Base-by-base conservation (phyloP, 2,888 invertebrate species). In the Ptychoptera albimana region DNA sequence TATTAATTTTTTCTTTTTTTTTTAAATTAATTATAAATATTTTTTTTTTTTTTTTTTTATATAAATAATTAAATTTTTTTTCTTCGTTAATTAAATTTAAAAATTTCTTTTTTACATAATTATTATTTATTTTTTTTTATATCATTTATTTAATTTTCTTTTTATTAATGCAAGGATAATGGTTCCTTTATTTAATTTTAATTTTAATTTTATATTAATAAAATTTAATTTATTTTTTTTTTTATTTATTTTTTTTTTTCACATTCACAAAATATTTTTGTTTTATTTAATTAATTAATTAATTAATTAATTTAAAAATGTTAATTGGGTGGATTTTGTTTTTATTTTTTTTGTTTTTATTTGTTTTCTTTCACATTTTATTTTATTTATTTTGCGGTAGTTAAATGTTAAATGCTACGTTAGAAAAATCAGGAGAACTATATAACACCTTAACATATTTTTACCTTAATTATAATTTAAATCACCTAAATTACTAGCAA, bases 151-250 rank as follows among this genome's bases (percentile, higher is more conserved):
- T 45, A 44, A 45, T 46, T 48, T 44, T 30, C 29, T 31, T 41
- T 44, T 34, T 44, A 47, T 43, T 48, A 48, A 50, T 50, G 50
- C 50, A 50, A 50, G 48, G 50, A 50, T 50, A 46, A 46, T 45
- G 50, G 50, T 50, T 50, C 50, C 50, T 50, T 45, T 41, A 35
- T 35, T 40, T 15, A 31, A n/a, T 30, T 40, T 23, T 39, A 16
- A 9, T 45, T 44, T 43, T 39, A 37, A 37, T 39, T 29, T 39
- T 35, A 37, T 44, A 31, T 23, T 12, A 42, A 43, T 29, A 36
- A 8, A 11, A 12, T 30, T 14, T 31, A 36, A 8, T 8, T 31
- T 31, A 31, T 31, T 31, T 31, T 34, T n/a, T n/a, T n/a, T 4
- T 9, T 40, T 32, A 31, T 40, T 14, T 31, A 14, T 42, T 42